Evolutionary conservation across 2,888 invertebrate species (phyloP), one percentile per base, ranked within the genome.

Genomic region (Chesias legatella): DNA sequence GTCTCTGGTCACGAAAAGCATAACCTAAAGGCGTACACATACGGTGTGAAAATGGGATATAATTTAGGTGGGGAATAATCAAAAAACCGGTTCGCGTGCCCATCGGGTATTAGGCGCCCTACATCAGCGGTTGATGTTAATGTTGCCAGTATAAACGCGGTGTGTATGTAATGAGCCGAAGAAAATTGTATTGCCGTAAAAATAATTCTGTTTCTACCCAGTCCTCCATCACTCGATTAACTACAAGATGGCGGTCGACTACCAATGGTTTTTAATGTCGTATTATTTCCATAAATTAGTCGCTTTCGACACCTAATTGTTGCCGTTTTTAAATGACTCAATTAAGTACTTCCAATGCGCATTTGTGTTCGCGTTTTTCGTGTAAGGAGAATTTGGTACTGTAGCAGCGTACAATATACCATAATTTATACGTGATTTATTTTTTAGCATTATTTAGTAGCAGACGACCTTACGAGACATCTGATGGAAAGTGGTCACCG

Each of bases 111-210:
- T 88, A 88, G 53, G 59, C 78, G 81, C 85, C 83, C 77, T 79
- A 84, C 84, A 80, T 65, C 51, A 56, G 67, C 66, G 68, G 68
- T 73, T 82, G n/a, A 83, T 81, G 83, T 84, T 88, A 85, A 86
- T 86, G 85, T 79, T 79, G 78, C 83, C 79, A 79, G 81, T 66
- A 72, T 77, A 80, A 69, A 75, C 60, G 73, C 73, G 73, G 80
- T 82, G 75, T 79, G 82, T 81, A 82, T 78, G 83, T 86, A 88
- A 88, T 88, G 86, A 88, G 80, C 83, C 81, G 74, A 72, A 79
- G 83, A 83, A 85, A 88, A 88, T 86, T 84, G 85, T 85, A 86
- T 83, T 82, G 84, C 88, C 76, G 85, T 88, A 86, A 88, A 88
- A 86, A 84, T 86, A 86, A 85, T 84, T 79, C 82, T 76, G 76